Evolutionary conservation across 1,140 invertebrate genomes (phyloP).

Genomic region (Drosophila truncata): DNA sequence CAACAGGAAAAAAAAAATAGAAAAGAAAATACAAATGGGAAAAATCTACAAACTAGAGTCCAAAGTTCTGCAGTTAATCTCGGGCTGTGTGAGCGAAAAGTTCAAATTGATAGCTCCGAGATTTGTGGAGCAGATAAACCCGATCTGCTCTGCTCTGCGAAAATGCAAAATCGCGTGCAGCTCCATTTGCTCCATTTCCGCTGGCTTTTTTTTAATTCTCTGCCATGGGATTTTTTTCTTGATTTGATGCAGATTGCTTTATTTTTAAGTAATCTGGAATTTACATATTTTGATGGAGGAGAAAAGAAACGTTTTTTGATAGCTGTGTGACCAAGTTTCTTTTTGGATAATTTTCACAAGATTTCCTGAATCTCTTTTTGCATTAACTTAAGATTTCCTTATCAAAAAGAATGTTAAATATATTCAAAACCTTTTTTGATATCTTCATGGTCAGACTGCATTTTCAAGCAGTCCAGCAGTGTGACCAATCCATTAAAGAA

Average conservation of each 20-base stretch:
- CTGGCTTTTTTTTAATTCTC: slow-evolving; percentile 10
- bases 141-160: slow-evolving; percentile 58
- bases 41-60: slow-evolving; percentile 42
- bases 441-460: not conserved
- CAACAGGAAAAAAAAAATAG: not conserved
- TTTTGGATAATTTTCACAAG: too few relatives aligned
- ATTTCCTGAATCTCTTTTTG: too few relatives aligned
- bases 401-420: too few relatives aligned
- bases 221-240: slow-evolving; percentile 13
- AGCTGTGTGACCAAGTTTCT: not conserved
- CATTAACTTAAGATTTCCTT: too few relatives aligned
- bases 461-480: not conserved
- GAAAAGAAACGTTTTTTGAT: not conserved
- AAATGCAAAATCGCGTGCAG: slow-evolving; percentile 78
- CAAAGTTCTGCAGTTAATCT: slow-evolving; percentile 66
- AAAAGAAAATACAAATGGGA: slow-evolving; percentile 19
- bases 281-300: slow-evolving; percentile 4
- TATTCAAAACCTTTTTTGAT: too few relatives aligned
- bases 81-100: slow-evolving; percentile 60
- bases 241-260: slow-evolving; percentile 10
- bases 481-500: not conserved
- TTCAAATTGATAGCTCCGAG: slow-evolving; percentile 80
- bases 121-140: slow-evolving; percentile 73
- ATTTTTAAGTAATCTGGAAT: slow-evolving; percentile 6
- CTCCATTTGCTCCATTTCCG: slow-evolving; percentile 58